These are phyloP conservation scores for Silurus glanis DNA, from an alignment of 2,113 vertebrate species.

Conservation along the genomic window DNA sequence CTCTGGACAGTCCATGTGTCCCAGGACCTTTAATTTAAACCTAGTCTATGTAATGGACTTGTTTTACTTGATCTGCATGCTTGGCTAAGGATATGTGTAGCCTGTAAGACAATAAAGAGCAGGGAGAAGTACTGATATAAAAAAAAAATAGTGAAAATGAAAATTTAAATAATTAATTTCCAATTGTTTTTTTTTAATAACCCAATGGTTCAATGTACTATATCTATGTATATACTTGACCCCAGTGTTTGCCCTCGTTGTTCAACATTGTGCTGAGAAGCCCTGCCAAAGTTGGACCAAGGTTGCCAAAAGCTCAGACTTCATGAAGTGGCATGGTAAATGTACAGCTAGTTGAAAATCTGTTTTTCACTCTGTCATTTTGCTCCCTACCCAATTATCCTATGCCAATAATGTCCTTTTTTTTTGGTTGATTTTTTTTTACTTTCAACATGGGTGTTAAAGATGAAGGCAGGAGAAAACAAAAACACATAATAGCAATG, in stretches of 20 bases:
- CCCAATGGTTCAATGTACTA: neutral
- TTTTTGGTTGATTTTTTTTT: neutral
- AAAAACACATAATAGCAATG: neutral
- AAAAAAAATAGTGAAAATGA: too few species aligned
- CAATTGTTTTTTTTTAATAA: too few species aligned
- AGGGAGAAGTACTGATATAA: neutral
- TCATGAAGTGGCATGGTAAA: neutral
- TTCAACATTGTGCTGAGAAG: neutral
- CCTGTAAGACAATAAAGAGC: neutral
- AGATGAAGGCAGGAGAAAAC: neutral
- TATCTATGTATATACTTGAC: neutral
- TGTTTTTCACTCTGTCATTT: neutral
- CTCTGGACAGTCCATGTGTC: neutral
- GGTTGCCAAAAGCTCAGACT: neutral
- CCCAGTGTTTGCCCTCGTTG: neutral
- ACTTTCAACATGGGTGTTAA: neutral
- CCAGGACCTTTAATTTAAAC: neutral
- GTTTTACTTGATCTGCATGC: neutral
- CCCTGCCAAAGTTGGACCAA: neutral
- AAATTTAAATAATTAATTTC: too few species aligned
- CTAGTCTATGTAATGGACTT: neutral
- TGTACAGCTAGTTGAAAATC: neutral
- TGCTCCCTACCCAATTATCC: neutral
- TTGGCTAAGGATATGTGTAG: neutral
- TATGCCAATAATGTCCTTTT: neutral